A percentile compares a stretch with the other conserved stretches of the same genome.
These are phyloP conservation scores for Drosophila virilis DNA, from an alignment of 1,140 invertebrate species.

Conservation along the genomic window DNA sequence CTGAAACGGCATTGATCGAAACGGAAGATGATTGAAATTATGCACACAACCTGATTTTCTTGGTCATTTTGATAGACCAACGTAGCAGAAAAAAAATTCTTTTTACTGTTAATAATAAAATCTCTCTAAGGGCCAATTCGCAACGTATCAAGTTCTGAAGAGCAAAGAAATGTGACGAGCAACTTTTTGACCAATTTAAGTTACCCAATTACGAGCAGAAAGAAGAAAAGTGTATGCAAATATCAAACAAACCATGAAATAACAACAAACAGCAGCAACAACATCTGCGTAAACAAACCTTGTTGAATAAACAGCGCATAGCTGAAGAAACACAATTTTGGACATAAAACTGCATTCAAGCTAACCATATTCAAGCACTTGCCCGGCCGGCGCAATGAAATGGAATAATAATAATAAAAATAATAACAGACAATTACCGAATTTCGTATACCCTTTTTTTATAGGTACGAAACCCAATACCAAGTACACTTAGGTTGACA, in stretches of 20 bases:
- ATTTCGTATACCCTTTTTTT: background rate
- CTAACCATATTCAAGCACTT: constrained; percentile 6
- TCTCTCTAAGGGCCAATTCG: too few relatives aligned
- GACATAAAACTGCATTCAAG: constrained; percentile 34
- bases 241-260: constrained; percentile 38
- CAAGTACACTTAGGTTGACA: background rate
- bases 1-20: too few relatives aligned
- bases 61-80: too few relatives aligned
- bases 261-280: constrained; percentile 24
- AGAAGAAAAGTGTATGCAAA: constrained; percentile 44
- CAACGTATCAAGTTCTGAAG: background rate
- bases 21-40: too few relatives aligned
- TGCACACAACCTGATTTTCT: too few relatives aligned
- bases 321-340: constrained; percentile 37
- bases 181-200: constrained; percentile 48
- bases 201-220: constrained; percentile 51
- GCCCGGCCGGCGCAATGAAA: constrained; percentile 7
- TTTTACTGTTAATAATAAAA: too few relatives aligned
- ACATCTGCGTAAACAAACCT: constrained; percentile 33
- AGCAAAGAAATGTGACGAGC: constrained; percentile 16
- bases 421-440: background rate
- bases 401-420: constrained; percentile 20
- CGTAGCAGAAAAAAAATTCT: too few relatives aligned
- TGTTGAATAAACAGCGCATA: constrained; percentile 47
- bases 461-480: background rate